phyloP scores from a whole-genome alignment of 2,888 invertebrate genomes.

The Dermolepida albohirtum region DNA sequence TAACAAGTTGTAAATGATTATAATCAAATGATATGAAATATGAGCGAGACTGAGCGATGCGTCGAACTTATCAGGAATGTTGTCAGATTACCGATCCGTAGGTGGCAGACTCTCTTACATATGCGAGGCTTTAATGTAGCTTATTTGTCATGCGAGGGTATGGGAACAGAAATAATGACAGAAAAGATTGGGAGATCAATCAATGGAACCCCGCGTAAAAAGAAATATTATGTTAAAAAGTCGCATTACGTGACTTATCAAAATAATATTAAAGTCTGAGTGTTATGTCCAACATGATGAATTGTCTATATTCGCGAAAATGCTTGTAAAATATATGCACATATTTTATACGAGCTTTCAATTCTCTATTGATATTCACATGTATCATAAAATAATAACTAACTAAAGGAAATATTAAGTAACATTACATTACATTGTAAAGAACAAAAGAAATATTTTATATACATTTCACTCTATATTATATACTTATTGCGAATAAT shows the following conservation, averaged over 20 bases:
- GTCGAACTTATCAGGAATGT: conserved; percentile 60
- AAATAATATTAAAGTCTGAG: conserved; percentile 26
- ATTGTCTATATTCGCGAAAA: conserved; percentile 13
- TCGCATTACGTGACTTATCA: conserved; percentile 37
- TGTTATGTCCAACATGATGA: conserved; percentile 10
- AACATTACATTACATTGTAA: too few relatives aligned
- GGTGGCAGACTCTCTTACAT: conserved; percentile 52
- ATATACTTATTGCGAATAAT: too few relatives aligned
- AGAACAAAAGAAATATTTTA: too few relatives aligned
- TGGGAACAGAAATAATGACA: conserved; percentile 52
- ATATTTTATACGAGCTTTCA: too few relatives aligned
- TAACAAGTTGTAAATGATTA: conserved; percentile 53
- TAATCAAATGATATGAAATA: conserved; percentile 54
- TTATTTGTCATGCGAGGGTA: conserved; percentile 57
- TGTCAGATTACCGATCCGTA: conserved; percentile 58
- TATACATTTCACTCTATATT: too few relatives aligned
- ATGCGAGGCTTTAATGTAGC: conserved; percentile 54
- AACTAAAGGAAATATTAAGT: too few relatives aligned
- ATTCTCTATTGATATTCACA: too few relatives aligned
- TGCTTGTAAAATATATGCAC: not conserved
- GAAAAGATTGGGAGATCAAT: conserved; percentile 56
- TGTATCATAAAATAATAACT: too few relatives aligned
- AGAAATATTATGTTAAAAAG: conserved; percentile 36
- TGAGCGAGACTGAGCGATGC: conserved; percentile 56
- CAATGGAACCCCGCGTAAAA: conserved; percentile 46